Evolutionary conservation across 2,797 vertebrate genomes (phyloP).

Genomic region (Characodon lateralis): DNA sequence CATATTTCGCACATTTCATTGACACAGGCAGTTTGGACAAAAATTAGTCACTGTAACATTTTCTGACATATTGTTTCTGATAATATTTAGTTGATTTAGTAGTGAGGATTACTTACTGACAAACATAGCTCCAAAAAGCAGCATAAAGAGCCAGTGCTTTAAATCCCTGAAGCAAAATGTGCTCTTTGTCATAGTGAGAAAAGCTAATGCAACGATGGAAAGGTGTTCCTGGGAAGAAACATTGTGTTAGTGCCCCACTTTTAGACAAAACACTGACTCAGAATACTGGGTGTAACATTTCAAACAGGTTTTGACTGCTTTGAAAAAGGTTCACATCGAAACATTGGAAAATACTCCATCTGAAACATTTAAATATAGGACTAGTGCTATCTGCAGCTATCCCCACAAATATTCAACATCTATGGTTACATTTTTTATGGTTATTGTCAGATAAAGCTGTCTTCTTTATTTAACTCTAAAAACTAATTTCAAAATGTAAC

Average conservation of each 20-base stretch:
- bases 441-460: no score
- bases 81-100: conserved; percentile 10
- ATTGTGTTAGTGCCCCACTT: conserved; percentile 16
- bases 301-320: conserved; percentile 37
- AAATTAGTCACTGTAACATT: no score
- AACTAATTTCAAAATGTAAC: no score
- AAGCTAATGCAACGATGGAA: conserved; percentile 1
- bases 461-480: no score
- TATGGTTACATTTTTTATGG: no score
- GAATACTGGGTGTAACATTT: conserved; percentile 42
- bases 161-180: neutral
- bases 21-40: neutral
- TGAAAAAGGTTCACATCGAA: conserved; percentile 13
- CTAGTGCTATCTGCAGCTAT: no score
- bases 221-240: conserved; percentile 14
- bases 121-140: conserved; percentile 28
- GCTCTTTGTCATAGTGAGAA: conserved; percentile 22
- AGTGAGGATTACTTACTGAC: conserved; percentile 35
- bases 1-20: neutral
- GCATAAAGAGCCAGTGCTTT: conserved; percentile 18
- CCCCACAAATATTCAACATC: no score
- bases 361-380: no score
- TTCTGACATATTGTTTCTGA: neutral
- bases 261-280: conserved; percentile 18
- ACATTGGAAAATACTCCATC: no score